Evolutionary conservation across 2,797 vertebrate species (phyloP).

Genomic region (Poeciliopsis presidionis): DNA sequence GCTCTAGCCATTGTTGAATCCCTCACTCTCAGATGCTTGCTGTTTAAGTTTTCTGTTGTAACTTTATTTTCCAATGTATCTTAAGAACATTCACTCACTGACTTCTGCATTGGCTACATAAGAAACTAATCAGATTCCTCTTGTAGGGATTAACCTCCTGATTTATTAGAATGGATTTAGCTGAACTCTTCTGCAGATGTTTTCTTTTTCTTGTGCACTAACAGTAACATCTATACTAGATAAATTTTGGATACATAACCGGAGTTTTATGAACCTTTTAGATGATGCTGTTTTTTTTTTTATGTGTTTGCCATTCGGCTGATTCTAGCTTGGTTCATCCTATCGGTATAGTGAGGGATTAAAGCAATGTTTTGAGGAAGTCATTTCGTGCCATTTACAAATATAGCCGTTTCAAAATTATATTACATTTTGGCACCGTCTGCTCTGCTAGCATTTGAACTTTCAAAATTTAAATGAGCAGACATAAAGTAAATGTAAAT

Average conservation of each 20-base stretch:
- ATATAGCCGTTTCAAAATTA: slow-evolving; percentile 29
- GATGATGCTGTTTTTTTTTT: slow-evolving; percentile 4
- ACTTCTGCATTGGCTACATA: slow-evolving; percentile 42
- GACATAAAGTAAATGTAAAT: slow-evolving; percentile 47
- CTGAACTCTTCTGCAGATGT: slow-evolving; percentile 10
- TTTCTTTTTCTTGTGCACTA: slow-evolving; percentile 44
- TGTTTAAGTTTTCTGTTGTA: not conserved
- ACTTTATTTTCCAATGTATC: not conserved
- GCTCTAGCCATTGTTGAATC: slow-evolving; percentile 38
- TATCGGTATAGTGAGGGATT: slow-evolving; percentile 17
- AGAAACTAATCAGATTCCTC: slow-evolving; percentile 40
- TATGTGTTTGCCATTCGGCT: slow-evolving; percentile 17
- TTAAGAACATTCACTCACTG: slow-evolving; percentile 3
- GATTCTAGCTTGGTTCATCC: slow-evolving; percentile 10
- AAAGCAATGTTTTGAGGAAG: not conserved
- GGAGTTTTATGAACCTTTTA: not conserved
- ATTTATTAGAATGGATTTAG: slow-evolving; percentile 21
- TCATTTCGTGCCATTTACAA: slow-evolving; percentile 32
- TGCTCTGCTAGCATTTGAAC: slow-evolving; percentile 23
- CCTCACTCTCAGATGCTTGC: not conserved
- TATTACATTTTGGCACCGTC: slow-evolving; percentile 11
- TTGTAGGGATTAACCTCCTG: slow-evolving; percentile 25
- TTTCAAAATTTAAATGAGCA: slow-evolving; percentile 48
- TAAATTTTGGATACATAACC: not conserved
- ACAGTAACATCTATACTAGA: slow-evolving; percentile 23